Base-by-base conservation (phyloP, 2,888 invertebrate genomes). In the Agrenia bidenticulata region DNA sequence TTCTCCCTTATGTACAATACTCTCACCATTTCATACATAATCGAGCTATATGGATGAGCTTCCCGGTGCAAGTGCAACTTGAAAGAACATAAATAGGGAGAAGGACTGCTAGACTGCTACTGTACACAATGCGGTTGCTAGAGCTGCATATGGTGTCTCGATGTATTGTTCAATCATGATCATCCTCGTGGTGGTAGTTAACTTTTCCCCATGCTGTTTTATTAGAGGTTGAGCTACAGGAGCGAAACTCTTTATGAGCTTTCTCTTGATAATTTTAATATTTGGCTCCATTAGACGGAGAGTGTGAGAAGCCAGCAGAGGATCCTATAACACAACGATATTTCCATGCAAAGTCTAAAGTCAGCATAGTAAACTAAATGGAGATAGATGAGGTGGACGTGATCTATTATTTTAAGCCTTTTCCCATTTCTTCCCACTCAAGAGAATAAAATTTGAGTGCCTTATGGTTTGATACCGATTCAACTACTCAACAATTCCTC, bases 311-410 rank as follows among this genome's bases (percentile, higher is more conserved):
- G 45, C 9, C 15, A n/a, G 45, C 15, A 11, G 45, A 19, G 15
- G 15, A 11, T 23, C 19, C 24, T 13, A 17, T 24, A 21, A 21
- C 19, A 51, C 15, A 4, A 15, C 7, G n/a, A 51, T 51, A 26
- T 51, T 51, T 51, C 4, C 15, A 26, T 51, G 51, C 51, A 51
- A 26, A 51, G 11, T 26, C 51, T 26, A 21, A 26, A 26, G 15
- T 24, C 51, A 51, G n/a, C 49, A 11, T 49, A 7, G 7, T 39
- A 7, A 39, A 51, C 45, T 15, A 24, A 51, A 51, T 51, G 51
- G 51, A 51, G 51, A 26, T 51, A 51, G 51, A 51, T 51, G 51
- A 51, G 9, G 51, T 23, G 51, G 23, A 17, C 51, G 51, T 51
- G 51, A 51, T 51, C 45, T 45, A 45, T 45, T 45, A 45, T 45